Conservation (phyloP, 2,888 invertebrate genomes). For the Meiosimyza decipiens region DNA sequence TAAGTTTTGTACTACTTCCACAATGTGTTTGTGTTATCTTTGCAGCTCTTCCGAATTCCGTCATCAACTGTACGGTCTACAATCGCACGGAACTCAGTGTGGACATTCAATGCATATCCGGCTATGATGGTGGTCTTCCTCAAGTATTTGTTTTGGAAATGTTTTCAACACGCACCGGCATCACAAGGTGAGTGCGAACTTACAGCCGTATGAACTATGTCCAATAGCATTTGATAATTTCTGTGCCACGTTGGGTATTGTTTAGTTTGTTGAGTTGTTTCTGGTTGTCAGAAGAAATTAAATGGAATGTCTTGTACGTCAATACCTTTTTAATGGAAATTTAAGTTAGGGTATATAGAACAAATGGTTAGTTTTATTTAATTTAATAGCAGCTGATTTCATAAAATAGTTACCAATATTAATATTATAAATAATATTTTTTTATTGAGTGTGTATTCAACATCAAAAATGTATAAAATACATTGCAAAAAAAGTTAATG, state of each 20-base stretch:
- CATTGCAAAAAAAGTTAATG: no score
- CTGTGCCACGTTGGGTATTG: no score
- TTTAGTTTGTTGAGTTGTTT: background rate
- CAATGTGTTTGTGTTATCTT: background rate
- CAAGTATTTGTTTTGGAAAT: slow-evolving; percentile 87
- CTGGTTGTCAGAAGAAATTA: no score
- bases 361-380: no score
- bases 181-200: slow-evolving; percentile 60
- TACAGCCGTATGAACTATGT: background rate
- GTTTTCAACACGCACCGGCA: slow-evolving; percentile 68
- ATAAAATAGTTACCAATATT: no score
- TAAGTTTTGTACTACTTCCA: slow-evolving; percentile 1
- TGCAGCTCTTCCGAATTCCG: slow-evolving; percentile 84
- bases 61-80: slow-evolving; percentile 85
- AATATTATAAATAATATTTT: no score
- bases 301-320: no score
- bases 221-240: background rate
- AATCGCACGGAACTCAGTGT: slow-evolving; percentile 88
- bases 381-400: no score
- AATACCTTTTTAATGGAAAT: no score
- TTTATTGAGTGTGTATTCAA: no score
- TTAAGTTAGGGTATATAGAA: no score
- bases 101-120: slow-evolving; percentile 83
- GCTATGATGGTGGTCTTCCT: slow-evolving; percentile 90
- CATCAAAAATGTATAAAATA: no score